A percentile compares a stretch with the other conserved stretches of the same genome.
Evolutionary conservation across 2,113 vertebrate genomes (phyloP).

Genomic region (Lamprotornis superbus): DNA sequence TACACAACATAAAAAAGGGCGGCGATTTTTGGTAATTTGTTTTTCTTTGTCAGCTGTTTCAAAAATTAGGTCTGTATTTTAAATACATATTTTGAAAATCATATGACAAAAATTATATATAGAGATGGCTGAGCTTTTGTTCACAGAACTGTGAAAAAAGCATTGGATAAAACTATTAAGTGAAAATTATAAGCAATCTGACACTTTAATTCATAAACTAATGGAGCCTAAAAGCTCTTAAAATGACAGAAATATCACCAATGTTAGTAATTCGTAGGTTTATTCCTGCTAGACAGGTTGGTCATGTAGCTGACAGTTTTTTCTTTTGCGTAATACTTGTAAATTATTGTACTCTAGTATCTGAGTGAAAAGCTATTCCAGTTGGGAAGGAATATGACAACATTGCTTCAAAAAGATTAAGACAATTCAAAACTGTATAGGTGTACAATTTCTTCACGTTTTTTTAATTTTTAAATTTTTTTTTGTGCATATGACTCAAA

Average conservation of each 20-base stretch:
- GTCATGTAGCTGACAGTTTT: constrained; percentile 33
- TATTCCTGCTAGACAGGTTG: constrained; percentile 55
- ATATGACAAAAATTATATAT: not conserved
- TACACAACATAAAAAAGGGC: not conserved
- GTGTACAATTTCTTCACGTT: not conserved
- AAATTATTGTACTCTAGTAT: constrained; percentile 36
- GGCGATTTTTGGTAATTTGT: not conserved
- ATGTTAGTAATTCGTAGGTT: constrained; percentile 38
- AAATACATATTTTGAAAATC: not conserved
- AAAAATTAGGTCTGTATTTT: not conserved
- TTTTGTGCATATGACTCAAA: not conserved
- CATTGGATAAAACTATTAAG: constrained; percentile 33
- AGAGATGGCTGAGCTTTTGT: not conserved
- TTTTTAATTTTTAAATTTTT: not conserved
- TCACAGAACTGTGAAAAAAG: not conserved
- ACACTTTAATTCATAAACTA: constrained; percentile 52
- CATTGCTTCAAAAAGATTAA: not conserved
- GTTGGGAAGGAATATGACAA: not conserved
- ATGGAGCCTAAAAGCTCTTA: constrained; percentile 69
- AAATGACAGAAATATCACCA: constrained; percentile 49
- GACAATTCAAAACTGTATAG: not conserved
- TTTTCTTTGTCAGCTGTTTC: not conserved
- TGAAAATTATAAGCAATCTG: constrained; percentile 55
- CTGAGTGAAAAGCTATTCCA: constrained; percentile 17
- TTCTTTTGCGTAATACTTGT: constrained; percentile 26